Conservation (phyloP, 2,797 vertebrate species). For the Spea hammondii region DNA sequence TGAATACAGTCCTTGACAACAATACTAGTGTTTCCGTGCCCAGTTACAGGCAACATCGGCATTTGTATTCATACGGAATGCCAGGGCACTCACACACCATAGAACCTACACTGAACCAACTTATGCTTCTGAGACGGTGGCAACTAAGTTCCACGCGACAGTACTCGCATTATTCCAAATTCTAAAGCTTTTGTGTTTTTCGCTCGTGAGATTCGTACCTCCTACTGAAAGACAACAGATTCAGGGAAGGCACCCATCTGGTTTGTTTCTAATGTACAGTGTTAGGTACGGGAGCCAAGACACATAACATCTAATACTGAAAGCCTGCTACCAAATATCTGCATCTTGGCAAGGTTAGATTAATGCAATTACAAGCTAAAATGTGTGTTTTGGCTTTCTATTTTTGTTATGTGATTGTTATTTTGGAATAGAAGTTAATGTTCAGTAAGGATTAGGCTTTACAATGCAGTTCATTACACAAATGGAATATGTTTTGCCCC, state of each 20-base stretch:
- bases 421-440: constrained; percentile 24
- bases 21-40: not conserved
- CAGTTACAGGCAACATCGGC: not conserved
- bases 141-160: constrained; percentile 23
- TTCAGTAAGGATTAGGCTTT: constrained; percentile 26
- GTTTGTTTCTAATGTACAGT: constrained; percentile 30
- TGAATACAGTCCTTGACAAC: constrained; percentile 37
- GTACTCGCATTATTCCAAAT: constrained; percentile 20
- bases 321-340: constrained; percentile 37
- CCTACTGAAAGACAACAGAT: constrained; percentile 34
- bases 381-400: constrained; percentile 45
- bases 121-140: not conserved
- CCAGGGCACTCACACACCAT: not conserved
- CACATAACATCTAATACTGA: constrained; percentile 32
- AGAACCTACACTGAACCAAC: not conserved
- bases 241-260: constrained; percentile 45
- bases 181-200: constrained; percentile 16
- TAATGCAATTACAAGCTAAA: constrained; percentile 51
- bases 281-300: constrained; percentile 33
- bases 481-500: constrained; percentile 31
- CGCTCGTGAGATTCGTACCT: constrained; percentile 27
- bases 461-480: constrained; percentile 28
- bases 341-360: constrained; percentile 43
- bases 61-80: constrained; percentile 16
- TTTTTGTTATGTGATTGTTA: constrained; percentile 40